Evolutionary conservation across 2,888 invertebrate species (phyloP).

Genomic region (Lithophane ornitopus): DNA sequence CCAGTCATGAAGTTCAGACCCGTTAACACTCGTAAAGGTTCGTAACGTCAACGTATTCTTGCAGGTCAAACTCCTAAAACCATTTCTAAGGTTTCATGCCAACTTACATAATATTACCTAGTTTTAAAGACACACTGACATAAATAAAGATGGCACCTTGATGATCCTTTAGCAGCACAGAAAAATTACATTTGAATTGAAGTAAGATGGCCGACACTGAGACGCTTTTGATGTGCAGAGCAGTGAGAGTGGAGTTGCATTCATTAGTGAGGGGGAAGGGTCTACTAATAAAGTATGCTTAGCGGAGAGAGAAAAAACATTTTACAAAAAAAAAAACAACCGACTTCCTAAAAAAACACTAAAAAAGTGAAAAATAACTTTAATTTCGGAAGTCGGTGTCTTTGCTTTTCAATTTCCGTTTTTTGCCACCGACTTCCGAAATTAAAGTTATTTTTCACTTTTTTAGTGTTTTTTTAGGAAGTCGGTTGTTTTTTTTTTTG

Average conservation of each 20-base stretch:
- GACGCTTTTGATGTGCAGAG: slow-evolving; percentile 29
- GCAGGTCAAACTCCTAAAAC: background rate
- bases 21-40: too few species aligned
- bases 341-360: too few species aligned
- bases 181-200: slow-evolving; percentile 51
- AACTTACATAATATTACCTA: background rate
- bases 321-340: too few species aligned
- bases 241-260: slow-evolving; percentile 21
- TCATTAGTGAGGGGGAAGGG: slow-evolving; percentile 22
- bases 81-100: background rate
- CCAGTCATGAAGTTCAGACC: too few species aligned
- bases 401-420: too few species aligned
- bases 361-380: too few species aligned
- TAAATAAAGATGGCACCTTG: slow-evolving; percentile 37
- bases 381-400: too few species aligned
- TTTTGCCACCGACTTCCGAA: too few species aligned
- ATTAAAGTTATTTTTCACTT: too few species aligned
- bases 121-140: background rate
- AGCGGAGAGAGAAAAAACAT: background rate
- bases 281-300: background rate
- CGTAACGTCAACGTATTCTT: background rate
- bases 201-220: slow-evolving; percentile 12
- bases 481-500: too few species aligned
- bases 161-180: slow-evolving; percentile 4
- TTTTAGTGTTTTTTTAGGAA: too few species aligned